Conservation (phyloP, 1,140 invertebrate genomes). For the Portunus trituberculatus region DNA sequence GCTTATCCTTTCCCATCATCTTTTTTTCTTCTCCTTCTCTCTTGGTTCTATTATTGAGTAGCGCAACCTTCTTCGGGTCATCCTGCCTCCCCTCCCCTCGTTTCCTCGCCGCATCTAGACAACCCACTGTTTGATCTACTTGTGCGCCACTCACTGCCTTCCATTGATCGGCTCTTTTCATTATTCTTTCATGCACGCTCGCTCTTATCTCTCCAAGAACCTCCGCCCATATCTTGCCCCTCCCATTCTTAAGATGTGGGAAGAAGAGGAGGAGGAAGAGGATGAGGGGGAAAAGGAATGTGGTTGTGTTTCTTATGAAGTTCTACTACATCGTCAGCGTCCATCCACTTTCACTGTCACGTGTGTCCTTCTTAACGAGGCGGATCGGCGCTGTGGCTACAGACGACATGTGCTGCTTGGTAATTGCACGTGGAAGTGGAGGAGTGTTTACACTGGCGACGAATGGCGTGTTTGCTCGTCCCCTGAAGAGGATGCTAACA, state of each 20-base stretch:
- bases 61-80: background rate
- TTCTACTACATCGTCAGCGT: background rate
- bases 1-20: background rate
- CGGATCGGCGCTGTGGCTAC: background rate
- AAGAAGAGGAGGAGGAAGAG: background rate
- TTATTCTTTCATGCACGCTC: background rate
- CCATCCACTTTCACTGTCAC: background rate
- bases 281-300: background rate
- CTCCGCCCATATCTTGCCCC: background rate
- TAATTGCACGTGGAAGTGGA: slow-evolving; percentile 32
- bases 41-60: slow-evolving; percentile 9
- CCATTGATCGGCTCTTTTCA: background rate
- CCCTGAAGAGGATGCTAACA: background rate
- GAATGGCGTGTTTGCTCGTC: slow-evolving; percentile 24
- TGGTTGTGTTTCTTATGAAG: background rate
- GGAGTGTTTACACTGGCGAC: background rate
- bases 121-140: background rate
- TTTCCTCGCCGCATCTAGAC: background rate
- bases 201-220: background rate
- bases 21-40: background rate
- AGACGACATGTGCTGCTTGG: slow-evolving; percentile 25
- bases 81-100: background rate
- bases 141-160: slow-evolving; percentile 5
- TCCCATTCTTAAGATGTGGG: background rate
- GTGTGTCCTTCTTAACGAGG: slow-evolving; percentile 1